These are phyloP conservation scores for Corythucha ciliata DNA, from an alignment of 2,888 invertebrate genomes.

Conservation along the genomic window DNA sequence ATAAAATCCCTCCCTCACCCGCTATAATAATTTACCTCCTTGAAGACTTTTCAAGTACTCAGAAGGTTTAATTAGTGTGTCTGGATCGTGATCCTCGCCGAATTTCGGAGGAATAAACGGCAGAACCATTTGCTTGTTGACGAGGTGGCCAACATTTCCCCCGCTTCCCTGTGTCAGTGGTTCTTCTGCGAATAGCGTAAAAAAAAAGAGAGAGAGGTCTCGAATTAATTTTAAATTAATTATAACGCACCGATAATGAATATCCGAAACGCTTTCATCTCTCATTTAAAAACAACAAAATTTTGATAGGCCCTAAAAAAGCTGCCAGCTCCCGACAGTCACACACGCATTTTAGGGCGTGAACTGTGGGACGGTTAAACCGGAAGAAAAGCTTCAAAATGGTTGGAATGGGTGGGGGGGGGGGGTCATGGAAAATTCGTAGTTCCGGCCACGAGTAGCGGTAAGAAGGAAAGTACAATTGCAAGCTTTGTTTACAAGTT, in stretches of 20 bases:
- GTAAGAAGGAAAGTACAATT: too few species aligned
- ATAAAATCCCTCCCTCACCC: not conserved
- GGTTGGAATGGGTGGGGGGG: too few species aligned
- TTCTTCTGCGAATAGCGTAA: constrained; percentile 7
- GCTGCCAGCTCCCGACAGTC: too few species aligned
- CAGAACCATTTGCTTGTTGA: constrained; percentile 74
- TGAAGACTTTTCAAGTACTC: constrained; percentile 82
- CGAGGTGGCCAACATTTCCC: constrained; percentile 43
- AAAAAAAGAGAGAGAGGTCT: not conserved
- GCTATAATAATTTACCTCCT: constrained; percentile 33
- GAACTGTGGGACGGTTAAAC: too few species aligned
- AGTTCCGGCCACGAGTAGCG: constrained; percentile 13
- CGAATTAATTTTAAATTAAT: not conserved
- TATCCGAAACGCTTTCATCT: constrained; percentile 16
- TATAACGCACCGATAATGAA: constrained; percentile 8
- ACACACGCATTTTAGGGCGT: too few species aligned
- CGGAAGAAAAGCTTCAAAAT: too few species aligned
- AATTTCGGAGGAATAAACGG: constrained; percentile 90
- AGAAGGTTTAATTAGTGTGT: constrained; percentile 82
- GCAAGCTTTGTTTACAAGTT: too few species aligned
- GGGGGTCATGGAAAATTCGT: too few species aligned
- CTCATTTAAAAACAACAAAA: too few species aligned
- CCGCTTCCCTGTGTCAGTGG: constrained; percentile 7
- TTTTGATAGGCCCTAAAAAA: too few species aligned
- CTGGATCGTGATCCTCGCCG: constrained; percentile 57